phyloP scores from a whole-genome alignment of 2,797 vertebrate genomes.

The Tragopan temminckii region DNA sequence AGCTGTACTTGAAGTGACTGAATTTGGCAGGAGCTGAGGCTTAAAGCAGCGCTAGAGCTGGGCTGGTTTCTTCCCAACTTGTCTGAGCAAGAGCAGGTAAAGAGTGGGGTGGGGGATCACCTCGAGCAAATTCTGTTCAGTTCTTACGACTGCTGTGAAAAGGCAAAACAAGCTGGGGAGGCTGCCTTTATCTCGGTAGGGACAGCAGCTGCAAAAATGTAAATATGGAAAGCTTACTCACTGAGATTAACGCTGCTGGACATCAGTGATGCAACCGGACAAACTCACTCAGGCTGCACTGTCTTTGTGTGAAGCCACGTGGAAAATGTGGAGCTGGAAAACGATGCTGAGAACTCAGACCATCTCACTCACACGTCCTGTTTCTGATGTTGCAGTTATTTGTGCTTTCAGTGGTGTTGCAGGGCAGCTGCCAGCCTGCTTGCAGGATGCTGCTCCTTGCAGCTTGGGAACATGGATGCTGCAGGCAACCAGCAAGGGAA shows the following conservation, averaged over 20 bases:
- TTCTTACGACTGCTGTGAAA: not conserved
- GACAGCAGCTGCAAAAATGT: not conserved
- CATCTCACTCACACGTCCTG: not conserved
- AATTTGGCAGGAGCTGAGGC: not conserved
- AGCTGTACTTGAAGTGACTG: not conserved
- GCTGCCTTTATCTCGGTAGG: not conserved
- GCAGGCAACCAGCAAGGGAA: not conserved
- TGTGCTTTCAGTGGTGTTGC: not conserved
- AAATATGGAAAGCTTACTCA: not conserved
- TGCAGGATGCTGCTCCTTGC: fast-evolving
- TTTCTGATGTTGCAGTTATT: fast-evolving
- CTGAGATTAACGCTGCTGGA: not conserved
- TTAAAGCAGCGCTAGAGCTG: not conserved
- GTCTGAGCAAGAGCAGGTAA: slow-evolving; percentile 10
- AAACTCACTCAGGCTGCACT: fast-evolving
- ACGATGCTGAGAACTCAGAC: not conserved
- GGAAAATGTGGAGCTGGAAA: not conserved
- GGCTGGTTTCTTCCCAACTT: not conserved
- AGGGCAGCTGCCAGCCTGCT: not conserved
- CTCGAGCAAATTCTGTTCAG: fast-evolving
- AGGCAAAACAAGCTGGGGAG: not conserved
- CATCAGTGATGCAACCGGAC: not conserved
- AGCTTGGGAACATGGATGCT: not conserved
- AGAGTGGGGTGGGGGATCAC: fast-evolving
- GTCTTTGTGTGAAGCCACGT: not conserved